These are phyloP conservation scores for Ptyas mucosa DNA, from an alignment of 2,113 vertebrate species.

Conservation along the genomic window DNA sequence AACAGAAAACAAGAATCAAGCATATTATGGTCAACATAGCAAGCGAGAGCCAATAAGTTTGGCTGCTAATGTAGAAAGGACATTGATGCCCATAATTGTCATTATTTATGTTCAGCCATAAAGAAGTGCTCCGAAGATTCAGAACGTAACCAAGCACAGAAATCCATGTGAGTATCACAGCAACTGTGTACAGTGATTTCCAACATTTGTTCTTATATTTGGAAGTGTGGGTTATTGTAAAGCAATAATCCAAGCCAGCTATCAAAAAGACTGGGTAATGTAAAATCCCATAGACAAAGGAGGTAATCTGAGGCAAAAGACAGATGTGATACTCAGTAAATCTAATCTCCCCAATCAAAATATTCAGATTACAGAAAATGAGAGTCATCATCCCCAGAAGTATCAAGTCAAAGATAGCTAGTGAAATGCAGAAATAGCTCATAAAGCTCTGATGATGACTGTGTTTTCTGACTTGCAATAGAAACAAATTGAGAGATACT, in stretches of 20 bases:
- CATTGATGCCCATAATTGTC: conserved; percentile 54
- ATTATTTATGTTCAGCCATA: conserved; percentile 44
- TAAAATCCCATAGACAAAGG: conserved; percentile 65
- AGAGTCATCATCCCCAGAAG: conserved; percentile 60
- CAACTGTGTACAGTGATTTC: conserved; percentile 50
- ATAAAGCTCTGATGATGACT: conserved; percentile 67
- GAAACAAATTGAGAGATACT: conserved; percentile 70
- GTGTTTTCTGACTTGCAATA: conserved; percentile 66
- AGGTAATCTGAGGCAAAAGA: conserved; percentile 75
- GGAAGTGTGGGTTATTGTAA: conserved; percentile 49
- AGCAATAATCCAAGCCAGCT: conserved; percentile 72
- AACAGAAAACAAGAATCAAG: conserved; percentile 44
- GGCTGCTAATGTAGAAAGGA: conserved; percentile 62
- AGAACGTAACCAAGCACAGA: conserved; percentile 64
- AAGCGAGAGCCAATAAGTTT: conserved; percentile 65
- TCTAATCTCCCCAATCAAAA: conserved; percentile 65
- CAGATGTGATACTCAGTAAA: conserved; percentile 80
- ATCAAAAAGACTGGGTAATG: conserved; percentile 71
- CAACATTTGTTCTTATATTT: conserved; percentile 17
- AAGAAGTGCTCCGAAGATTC: conserved; percentile 35
- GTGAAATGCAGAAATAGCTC: conserved; percentile 75
- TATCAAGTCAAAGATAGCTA: conserved; percentile 71
- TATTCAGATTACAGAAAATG: conserved; percentile 65
- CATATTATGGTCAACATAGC: conserved; percentile 61
- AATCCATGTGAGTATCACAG: conserved; percentile 67